Evolutionary conservation across 2,113 vertebrate genomes (phyloP).

Genomic region (Marcusenius ussheri): DNA sequence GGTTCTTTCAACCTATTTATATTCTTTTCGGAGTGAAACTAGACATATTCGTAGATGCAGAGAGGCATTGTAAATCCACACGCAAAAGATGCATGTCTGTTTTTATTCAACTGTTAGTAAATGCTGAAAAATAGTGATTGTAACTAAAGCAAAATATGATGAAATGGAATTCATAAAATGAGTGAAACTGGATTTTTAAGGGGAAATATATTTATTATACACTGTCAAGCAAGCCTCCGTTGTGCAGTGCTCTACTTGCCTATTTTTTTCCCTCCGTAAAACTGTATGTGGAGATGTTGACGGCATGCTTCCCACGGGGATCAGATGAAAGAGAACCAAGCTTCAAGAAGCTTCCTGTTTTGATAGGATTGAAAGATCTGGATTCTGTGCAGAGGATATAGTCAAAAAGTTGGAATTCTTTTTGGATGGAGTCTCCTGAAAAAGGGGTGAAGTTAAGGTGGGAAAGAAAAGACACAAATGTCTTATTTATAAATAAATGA

Average conservation of each 20-base stretch:
- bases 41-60: not conserved
- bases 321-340: not conserved
- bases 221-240: not conserved
- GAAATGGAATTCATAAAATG: not conserved
- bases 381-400: not conserved
- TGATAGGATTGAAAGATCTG: slow-evolving; percentile 6
- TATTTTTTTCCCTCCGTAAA: not conserved
- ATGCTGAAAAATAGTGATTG: not conserved
- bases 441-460: not conserved
- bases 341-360: slow-evolving; percentile 4
- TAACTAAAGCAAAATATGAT: not conserved
- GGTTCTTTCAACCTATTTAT: not conserved
- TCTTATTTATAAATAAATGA: slow-evolving; percentile 9
- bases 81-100: not conserved
- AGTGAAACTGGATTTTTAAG: slow-evolving; percentile 3
- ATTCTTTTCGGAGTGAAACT: not conserved
- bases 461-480: not conserved
- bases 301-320: not conserved
- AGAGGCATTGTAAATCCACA: not conserved
- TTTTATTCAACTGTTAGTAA: not conserved
- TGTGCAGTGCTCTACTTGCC: not conserved
- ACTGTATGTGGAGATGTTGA: not conserved
- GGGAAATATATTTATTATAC: not conserved
- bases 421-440: not conserved
- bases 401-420: slow-evolving; percentile 5